Evolutionary conservation across 2,797 vertebrate genomes (phyloP), one percentile per base, ranked within the genome.

Genomic region (Coracias cyanogaster): DNA sequence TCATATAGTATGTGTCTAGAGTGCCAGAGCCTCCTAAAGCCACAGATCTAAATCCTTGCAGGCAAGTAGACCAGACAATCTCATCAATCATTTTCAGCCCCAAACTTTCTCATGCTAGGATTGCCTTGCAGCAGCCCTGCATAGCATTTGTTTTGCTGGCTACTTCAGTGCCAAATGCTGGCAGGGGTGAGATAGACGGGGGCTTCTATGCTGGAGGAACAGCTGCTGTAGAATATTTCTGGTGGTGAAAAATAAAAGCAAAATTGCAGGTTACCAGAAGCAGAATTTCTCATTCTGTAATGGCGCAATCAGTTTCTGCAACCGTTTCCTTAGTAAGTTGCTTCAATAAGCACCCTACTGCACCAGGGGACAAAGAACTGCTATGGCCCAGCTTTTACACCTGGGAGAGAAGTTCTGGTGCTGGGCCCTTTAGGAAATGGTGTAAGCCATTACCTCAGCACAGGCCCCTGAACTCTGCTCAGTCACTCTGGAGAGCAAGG

Each of bases 201-300:
- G 37, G 22, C 18, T 90, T 58, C 72, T 74, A 54, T 45, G 25
- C 25, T 41, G 21, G 28, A 88, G n/a, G 43, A 90, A 78, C 55
- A 60, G 76, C 66, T 90, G 91, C 57, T 82, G 29, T 18, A 86
- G 43, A 46, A 12, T 52, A 77, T 71, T 82, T 91, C 67, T 79
- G 29, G 4, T 12, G n/a, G 7, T 67, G 29, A 86, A 72, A 92
- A 90, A 86, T 37, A 70, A 82, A 94, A 90, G 76, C 21, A 29
- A 65, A 86, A 60, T 79, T 90, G 79, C 82, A 82, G 26, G 37
- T 94, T 89, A 82, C 60, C 33, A 94, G 74, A 94, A 92, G 80
- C 25, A n/a, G 10, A 57, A 80, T 82, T 94, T 93, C 78, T 86
- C 73, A 54, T 64, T 76, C 45, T 21, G 5, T 18, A 69, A 41